phyloP scores from a whole-genome alignment of 2,888 invertebrate species.

The Thelaira solivaga region DNA sequence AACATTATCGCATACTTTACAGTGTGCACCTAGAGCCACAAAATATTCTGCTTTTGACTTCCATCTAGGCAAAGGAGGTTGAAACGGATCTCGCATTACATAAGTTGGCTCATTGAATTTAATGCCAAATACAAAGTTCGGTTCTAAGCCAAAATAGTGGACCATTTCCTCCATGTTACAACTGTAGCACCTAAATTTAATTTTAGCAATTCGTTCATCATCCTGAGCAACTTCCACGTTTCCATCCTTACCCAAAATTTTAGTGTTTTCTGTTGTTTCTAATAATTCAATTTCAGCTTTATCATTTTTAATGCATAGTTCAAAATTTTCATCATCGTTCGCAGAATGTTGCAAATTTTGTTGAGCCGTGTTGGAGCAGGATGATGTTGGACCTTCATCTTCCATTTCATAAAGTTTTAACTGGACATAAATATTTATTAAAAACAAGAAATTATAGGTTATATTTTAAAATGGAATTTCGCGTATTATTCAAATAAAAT shows the following conservation, averaged over 20 bases:
- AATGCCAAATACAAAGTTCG: constrained; percentile 84
- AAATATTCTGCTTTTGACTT: constrained; percentile 85
- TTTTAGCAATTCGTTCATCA: constrained; percentile 72
- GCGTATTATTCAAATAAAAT: not conserved
- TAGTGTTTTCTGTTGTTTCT: constrained; percentile 52
- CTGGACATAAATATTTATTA: constrained; percentile 11
- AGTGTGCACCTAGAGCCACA: constrained; percentile 85
- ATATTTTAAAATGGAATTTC: not conserved
- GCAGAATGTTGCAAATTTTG: not conserved
- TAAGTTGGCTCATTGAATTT: constrained; percentile 85
- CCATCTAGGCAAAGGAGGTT: constrained; percentile 78
- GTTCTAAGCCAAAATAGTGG: constrained; percentile 86
- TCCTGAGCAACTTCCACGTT: constrained; percentile 60
- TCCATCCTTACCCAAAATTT: not conserved
- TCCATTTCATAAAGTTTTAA: constrained; percentile 12
- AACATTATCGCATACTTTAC: constrained; percentile 82
- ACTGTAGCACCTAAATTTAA: constrained; percentile 79
- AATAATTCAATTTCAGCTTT: constrained; percentile 70
- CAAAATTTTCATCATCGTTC: constrained; percentile 58
- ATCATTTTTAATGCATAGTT: constrained; percentile 65
- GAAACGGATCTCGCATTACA: constrained; percentile 91
- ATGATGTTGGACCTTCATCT: not conserved
- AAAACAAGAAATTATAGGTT: not conserved
- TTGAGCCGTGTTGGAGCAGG: not conserved
- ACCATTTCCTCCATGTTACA: constrained; percentile 85